A percentile compares a stretch with the other conserved stretches of the same genome.
Evolutionary conservation across 2,797 vertebrate species (phyloP).

Genomic region (Simalia tracyae): DNA sequence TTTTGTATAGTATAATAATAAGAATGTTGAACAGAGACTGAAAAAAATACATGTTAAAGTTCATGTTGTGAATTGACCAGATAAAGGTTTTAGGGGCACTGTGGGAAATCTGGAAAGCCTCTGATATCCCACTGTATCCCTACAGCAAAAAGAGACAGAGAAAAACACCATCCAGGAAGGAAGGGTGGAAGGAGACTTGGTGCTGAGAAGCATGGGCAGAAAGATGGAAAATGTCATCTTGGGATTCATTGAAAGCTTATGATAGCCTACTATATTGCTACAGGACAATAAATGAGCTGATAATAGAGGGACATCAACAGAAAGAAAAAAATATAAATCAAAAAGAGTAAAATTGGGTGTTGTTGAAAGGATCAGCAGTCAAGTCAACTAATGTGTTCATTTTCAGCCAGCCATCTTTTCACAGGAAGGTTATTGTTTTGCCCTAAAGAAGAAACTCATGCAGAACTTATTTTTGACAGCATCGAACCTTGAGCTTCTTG

Average conservation of each 20-base stretch:
- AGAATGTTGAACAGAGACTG: slow-evolving; percentile 4
- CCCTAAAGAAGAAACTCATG: background rate
- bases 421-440: background rate
- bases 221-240: slow-evolving; percentile 17
- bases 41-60: slow-evolving; percentile 5
- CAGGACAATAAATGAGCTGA: background rate
- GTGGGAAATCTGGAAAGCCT: slow-evolving; percentile 27
- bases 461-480: slow-evolving; percentile 28
- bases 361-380: slow-evolving; percentile 32
- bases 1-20: slow-evolving; percentile 18
- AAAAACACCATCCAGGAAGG: no score
- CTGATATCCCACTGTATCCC: slow-evolving; percentile 12
- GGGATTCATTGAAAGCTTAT: slow-evolving; percentile 30
- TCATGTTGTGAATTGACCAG: slow-evolving; percentile 24
- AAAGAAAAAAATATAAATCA: slow-evolving; percentile 21
- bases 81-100: slow-evolving; percentile 11
- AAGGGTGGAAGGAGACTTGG: background rate
- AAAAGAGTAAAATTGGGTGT: slow-evolving; percentile 43
- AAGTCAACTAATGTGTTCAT: slow-evolving; percentile 38
- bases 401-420: slow-evolving; percentile 30
- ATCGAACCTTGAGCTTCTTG: background rate
- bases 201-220: background rate
- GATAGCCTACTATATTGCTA: slow-evolving; percentile 3
- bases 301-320: background rate
- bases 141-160: background rate